Evolutionary conservation across 2,888 invertebrate species (phyloP).

Genomic region (Malthinus seriepunctatus): DNA sequence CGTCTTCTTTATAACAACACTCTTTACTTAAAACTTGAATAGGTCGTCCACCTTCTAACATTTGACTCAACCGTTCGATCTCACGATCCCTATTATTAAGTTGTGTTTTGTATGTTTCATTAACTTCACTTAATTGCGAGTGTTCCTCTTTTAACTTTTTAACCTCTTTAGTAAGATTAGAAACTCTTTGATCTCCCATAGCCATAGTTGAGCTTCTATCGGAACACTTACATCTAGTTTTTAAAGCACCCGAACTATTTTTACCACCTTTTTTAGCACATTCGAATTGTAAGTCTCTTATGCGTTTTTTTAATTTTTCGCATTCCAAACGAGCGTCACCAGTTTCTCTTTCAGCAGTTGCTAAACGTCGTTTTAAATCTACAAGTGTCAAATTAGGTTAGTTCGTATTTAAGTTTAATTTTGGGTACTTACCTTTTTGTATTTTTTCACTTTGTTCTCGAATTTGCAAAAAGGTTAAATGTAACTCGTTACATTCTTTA

Average conservation of each 20-base stretch:
- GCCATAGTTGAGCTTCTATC: slow-evolving; percentile 54
- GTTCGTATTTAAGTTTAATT: slow-evolving; percentile 32
- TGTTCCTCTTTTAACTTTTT: slow-evolving; percentile 53
- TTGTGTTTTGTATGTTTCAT: slow-evolving; percentile 44
- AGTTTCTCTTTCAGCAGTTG: slow-evolving; percentile 60
- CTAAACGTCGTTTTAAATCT: slow-evolving; percentile 59
- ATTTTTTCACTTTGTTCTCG: slow-evolving; percentile 67
- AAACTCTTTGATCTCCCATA: slow-evolving; percentile 49
- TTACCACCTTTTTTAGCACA: slow-evolving; percentile 29
- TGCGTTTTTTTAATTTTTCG: slow-evolving; percentile 62
- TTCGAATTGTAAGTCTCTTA: slow-evolving; percentile 59
- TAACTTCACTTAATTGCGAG: slow-evolving; percentile 44
- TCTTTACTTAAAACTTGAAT: slow-evolving; percentile 65
- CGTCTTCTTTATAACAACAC: slow-evolving; percentile 64
- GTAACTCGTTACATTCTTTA: slow-evolving; percentile 74
- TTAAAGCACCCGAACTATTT: slow-evolving; percentile 14
- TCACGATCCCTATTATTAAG: slow-evolving; percentile 65
- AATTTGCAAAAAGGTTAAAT: slow-evolving; percentile 66
- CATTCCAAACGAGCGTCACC: slow-evolving; percentile 60
- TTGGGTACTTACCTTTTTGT: slow-evolving; percentile 54
- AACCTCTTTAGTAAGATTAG: slow-evolving; percentile 52
- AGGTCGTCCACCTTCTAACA: slow-evolving; percentile 75
- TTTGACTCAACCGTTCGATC: slow-evolving; percentile 67
- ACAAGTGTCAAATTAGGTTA: slow-evolving; percentile 45
- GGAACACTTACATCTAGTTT: slow-evolving; percentile 34